Percentiles rank a stretch among this genome's conserved stretches.
Evolutionary conservation across 2,888 invertebrate species (phyloP).

Genomic region (Mesorhabditis spiculigera): DNA sequence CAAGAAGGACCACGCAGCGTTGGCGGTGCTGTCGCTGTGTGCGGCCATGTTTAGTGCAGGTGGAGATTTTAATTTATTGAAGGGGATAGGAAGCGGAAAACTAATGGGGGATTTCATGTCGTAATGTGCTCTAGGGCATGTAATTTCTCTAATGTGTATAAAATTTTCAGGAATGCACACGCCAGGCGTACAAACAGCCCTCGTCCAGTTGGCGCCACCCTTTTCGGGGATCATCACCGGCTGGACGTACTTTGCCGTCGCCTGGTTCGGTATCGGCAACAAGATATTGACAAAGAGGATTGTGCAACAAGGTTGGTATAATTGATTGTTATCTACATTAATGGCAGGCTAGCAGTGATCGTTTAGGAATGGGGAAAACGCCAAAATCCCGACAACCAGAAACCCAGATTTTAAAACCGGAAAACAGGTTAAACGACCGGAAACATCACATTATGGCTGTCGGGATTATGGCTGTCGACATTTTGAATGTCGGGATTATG

Average conservation of each 20-base stretch:
- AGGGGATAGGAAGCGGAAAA: no score
- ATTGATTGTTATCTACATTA: background rate
- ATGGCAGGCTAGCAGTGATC: background rate
- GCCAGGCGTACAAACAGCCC: constrained; percentile 52
- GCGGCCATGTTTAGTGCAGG: constrained; percentile 55
- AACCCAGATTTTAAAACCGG: no score
- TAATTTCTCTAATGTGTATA: background rate
- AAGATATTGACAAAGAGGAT: constrained; percentile 54
- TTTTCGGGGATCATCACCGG: constrained; percentile 56
- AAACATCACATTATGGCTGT: no score
- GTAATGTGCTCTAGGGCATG: no score
- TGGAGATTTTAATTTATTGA: background rate
- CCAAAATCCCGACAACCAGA: no score
- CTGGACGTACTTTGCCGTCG: constrained; percentile 44
- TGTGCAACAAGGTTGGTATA: constrained; percentile 43
- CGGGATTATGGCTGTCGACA: no score
- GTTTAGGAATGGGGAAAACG: no score
- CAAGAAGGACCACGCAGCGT: constrained; percentile 43
- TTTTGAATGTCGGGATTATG: no score
- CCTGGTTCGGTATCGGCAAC: constrained; percentile 51
- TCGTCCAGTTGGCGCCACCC: constrained; percentile 53
- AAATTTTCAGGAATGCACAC: constrained; percentile 43
- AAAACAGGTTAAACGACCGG: no score
- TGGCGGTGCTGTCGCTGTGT: constrained; percentile 48
- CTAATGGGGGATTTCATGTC: no score